A percentile compares a stretch with the other conserved stretches of the same genome.
phyloP scores from a whole-genome alignment of 1,140 invertebrate species.

The Xylocopa sonorina region DNA sequence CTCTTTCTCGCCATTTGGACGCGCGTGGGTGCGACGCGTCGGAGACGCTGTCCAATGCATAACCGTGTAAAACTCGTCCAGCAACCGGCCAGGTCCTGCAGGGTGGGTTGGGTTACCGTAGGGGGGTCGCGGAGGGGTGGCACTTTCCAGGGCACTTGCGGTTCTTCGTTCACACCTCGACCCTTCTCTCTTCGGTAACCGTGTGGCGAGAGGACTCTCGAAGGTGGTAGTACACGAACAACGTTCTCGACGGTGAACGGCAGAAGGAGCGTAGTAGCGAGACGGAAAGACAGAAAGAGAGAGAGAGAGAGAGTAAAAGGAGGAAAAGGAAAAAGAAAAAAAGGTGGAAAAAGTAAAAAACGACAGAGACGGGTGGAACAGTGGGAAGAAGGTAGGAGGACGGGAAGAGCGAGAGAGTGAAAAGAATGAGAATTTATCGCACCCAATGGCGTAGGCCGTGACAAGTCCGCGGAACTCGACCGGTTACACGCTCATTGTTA shows the following conservation, averaged over 20 bases:
- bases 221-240: conserved; percentile 58
- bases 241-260: neutral
- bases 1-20: too few species aligned
- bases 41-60: too few species aligned
- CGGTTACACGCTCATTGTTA: conserved; percentile 20
- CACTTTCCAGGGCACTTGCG: conserved; percentile 74
- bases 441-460: conserved; percentile 44
- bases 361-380: neutral
- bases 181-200: conserved; percentile 51
- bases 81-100: conserved; percentile 23
- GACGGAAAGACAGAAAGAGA: neutral
- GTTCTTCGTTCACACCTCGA: conserved; percentile 80
- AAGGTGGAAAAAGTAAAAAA: neutral
- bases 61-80: conserved; percentile 75
- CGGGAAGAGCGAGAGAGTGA: neutral
- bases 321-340: neutral
- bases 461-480: conserved; percentile 14
- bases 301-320: neutral
- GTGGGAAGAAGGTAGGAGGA: neutral
- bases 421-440: conserved; percentile 54
- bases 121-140: conserved; percentile 52
- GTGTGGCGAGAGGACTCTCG: conserved; percentile 57
- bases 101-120: conserved; percentile 59
- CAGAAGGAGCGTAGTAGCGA: neutral
- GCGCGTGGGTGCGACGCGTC: too few species aligned